phyloP scores from a whole-genome alignment of 2,797 vertebrate species.

The Karalla daura region DNA sequence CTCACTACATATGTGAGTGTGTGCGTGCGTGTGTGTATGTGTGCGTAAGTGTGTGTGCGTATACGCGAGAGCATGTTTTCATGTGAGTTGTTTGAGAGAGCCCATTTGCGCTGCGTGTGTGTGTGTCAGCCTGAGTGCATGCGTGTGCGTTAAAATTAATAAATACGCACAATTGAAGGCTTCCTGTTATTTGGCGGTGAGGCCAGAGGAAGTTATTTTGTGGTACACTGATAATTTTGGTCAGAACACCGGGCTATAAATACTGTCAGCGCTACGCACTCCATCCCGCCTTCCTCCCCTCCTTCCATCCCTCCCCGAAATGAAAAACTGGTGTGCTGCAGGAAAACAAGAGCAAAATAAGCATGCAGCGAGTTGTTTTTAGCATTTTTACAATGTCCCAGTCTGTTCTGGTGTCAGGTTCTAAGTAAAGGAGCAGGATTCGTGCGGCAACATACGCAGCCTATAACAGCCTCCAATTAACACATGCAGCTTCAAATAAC shows the following conservation, averaged over 20 bases:
- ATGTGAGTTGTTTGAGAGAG: conserved; percentile 48
- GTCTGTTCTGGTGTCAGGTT: conserved; percentile 40
- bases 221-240: conserved; percentile 88
- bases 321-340: conserved; percentile 81
- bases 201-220: conserved; percentile 87
- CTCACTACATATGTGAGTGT: conserved; percentile 53
- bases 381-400: conserved; percentile 60
- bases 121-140: conserved; percentile 10
- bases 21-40: conserved; percentile 32
- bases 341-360: conserved; percentile 80
- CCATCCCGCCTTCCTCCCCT: conserved; percentile 67
- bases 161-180: conserved; percentile 87
- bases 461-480: background rate
- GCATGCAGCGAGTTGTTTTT: conserved; percentile 69
- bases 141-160: conserved; percentile 81
- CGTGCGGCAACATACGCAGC: conserved; percentile 10
- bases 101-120: conserved; percentile 16
- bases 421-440: conserved; percentile 22
- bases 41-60: conserved; percentile 14
- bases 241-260: conserved; percentile 87
- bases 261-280: conserved; percentile 80
- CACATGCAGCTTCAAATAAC: background rate
- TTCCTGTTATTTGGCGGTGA: conserved; percentile 89
- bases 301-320: conserved; percentile 66
- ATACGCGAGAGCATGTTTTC: conserved; percentile 41